Evolutionary conservation across 2,888 invertebrate genomes (phyloP), one percentile per base, ranked within the genome.

Genomic region (Cephus pygmeus): DNA sequence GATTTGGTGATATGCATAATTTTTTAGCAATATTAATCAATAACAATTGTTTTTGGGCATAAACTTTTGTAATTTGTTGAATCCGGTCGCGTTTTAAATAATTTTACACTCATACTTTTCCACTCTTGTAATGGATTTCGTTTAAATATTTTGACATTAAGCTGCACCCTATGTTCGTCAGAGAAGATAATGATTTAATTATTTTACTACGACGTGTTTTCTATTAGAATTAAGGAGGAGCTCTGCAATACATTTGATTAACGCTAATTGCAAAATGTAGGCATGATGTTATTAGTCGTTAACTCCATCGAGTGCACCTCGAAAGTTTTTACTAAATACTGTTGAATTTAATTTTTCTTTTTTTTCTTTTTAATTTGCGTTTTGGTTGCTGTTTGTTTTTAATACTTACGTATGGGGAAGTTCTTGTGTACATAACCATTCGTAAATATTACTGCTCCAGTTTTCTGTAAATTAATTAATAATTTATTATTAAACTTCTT

Each of bases 381-480:
- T 56, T 56, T 56, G 23, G 1, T 40, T 23, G 23, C 56, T 56
- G 23, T 9, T 23, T 56, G 12, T 34, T 31, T 34, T 12, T 31
- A 81, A 56, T 88, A 93, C 93, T 94, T 93, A 96, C 96, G 92
- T 86, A 94, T 92, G 73, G 94, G 93, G 83, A 93, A 93, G 83
- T 93, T 92, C 85, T 94, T 93, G 80, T 94, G 92, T 3, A 96
- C 92, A 75, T 94, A 92, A 76, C 95, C 95, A 87, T 96, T 96
- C n/a, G 96, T 96, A 78, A 96, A 88, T 75, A 97, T 93, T 1
- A 96, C 94, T 15, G 96, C 94, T 76, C 97, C 97, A 36, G 95
- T 94, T 92, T 96, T 95, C 96, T 96, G 91, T 84, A 93, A 93
- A 82, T 83, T 86, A 85, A 84, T 79, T 75, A 35, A 12, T 30